phyloP scores from a whole-genome alignment of 2,888 invertebrate species.

The Diplolepis rosae region DNA sequence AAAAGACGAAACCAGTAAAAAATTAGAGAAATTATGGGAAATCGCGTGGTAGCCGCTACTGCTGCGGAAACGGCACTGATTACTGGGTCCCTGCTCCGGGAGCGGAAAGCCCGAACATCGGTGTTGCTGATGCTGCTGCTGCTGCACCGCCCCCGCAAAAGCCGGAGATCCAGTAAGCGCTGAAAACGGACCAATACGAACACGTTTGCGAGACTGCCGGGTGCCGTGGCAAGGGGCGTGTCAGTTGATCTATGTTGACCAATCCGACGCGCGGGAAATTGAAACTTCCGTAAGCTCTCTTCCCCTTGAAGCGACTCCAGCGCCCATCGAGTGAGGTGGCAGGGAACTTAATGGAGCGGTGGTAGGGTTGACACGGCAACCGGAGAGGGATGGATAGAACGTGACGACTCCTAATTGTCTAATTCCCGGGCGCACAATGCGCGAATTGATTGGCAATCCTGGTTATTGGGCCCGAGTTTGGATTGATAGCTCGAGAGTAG shows the following conservation, averaged over 20 bases:
- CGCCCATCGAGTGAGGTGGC: conserved; percentile 28
- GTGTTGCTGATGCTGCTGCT: conserved; percentile 51
- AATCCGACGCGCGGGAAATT: conserved; percentile 50
- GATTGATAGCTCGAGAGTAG: conserved; percentile 41
- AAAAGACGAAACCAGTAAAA: neutral
- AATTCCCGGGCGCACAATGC: conserved; percentile 71
- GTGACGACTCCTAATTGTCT: conserved; percentile 74
- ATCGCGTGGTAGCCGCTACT: conserved; percentile 69
- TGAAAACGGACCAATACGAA: conserved; percentile 62
- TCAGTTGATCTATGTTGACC: conserved; percentile 48
- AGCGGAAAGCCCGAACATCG: conserved; percentile 57
- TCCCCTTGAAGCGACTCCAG: conserved; percentile 45
- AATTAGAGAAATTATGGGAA: conserved; percentile 47
- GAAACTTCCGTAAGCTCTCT: conserved; percentile 40
- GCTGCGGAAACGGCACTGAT: conserved; percentile 74
- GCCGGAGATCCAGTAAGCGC: conserved; percentile 61
- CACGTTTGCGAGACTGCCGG: conserved; percentile 53
- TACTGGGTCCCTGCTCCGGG: conserved; percentile 66
- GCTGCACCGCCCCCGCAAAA: conserved; percentile 68
- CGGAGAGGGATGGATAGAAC: conserved; percentile 56
- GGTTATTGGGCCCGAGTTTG: conserved; percentile 53
- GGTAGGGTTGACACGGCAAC: conserved; percentile 29
- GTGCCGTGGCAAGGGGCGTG: conserved; percentile 60
- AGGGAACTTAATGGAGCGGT: conserved; percentile 44
- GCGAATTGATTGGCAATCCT: conserved; percentile 70